These are phyloP conservation scores for Philopedon plagiatum DNA, from an alignment of 2,888 invertebrate species.

Conservation along the genomic window DNA sequence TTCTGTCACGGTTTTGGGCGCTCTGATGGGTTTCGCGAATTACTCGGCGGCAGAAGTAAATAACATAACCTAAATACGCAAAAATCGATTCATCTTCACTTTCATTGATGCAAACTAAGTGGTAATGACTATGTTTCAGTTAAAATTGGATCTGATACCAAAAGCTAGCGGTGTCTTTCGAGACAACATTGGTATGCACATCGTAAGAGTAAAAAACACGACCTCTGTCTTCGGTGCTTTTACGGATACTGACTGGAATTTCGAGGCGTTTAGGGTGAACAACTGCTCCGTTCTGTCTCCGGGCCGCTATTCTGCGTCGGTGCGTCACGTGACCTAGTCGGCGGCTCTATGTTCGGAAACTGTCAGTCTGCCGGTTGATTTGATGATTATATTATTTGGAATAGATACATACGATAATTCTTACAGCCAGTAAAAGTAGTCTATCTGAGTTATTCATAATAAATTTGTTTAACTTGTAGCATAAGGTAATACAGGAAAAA, in stretches of 20 bases:
- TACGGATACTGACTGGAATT: slow-evolving; percentile 43
- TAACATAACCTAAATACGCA: slow-evolving; percentile 31
- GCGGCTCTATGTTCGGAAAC: slow-evolving; percentile 15
- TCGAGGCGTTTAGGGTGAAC: slow-evolving; percentile 39
- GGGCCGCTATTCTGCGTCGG: slow-evolving; percentile 66
- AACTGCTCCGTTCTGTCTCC: slow-evolving; percentile 42
- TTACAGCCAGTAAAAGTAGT: too few species aligned
- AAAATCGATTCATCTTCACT: slow-evolving; percentile 6
- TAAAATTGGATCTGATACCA: not conserved
- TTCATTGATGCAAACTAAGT: not conserved
- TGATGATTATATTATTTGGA: too few species aligned
- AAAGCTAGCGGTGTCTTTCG: slow-evolving; percentile 28
- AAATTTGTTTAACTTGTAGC: too few species aligned
- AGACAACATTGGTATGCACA: slow-evolving; percentile 36
- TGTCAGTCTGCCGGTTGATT: not conserved
- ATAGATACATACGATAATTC: too few species aligned
- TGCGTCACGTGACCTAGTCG: slow-evolving; percentile 66
- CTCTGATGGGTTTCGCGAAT: slow-evolving; percentile 11
- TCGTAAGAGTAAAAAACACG: slow-evolving; percentile 17
- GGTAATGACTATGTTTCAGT: slow-evolving; percentile 22
- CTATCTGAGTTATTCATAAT: too few species aligned
- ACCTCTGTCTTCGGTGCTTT: slow-evolving; percentile 17
- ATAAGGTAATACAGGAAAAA: too few species aligned
- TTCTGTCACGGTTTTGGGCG: not conserved
- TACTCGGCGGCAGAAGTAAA: slow-evolving; percentile 18